phyloP scores from a whole-genome alignment of 1,140 invertebrate genomes.

The Megathymus violae region DNA sequence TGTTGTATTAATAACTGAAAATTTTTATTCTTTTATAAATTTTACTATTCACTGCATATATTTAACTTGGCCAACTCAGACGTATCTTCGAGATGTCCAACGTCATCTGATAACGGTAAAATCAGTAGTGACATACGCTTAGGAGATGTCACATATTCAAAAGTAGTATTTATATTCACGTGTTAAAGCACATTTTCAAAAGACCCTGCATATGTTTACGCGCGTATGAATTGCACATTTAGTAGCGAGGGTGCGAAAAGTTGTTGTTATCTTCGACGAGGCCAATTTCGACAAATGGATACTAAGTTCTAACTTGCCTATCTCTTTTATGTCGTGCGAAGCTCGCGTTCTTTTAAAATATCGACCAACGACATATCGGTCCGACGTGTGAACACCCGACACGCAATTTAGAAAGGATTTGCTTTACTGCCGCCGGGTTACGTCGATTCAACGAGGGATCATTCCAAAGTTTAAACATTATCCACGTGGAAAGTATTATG shows the following conservation, averaged over 20 bases:
- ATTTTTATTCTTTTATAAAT: no score
- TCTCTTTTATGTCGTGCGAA: conserved; percentile 72
- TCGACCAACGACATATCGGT: conserved; percentile 63
- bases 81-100: conserved; percentile 56
- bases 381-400: conserved; percentile 53
- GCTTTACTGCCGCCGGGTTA: conserved; percentile 63
- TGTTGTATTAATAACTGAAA: no score
- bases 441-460: conserved; percentile 46
- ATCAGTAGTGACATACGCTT: conserved; percentile 69
- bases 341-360: conserved; percentile 76
- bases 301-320: conserved; percentile 80
- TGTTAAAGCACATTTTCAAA: conserved; percentile 40
- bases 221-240: conserved; percentile 80
- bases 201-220: conserved; percentile 48
- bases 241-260: conserved; percentile 79
- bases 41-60: no score
- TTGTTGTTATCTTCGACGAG: conserved; percentile 81
- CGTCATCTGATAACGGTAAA: conserved; percentile 64
- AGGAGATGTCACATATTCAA: conserved; percentile 31
- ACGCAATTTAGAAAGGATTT: conserved; percentile 79
- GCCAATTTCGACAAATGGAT: conserved; percentile 82
- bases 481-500: conserved; percentile 35
- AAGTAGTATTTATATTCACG: conserved; percentile 20
- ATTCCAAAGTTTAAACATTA: conserved; percentile 53
- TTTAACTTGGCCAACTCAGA: no score